phyloP scores from a whole-genome alignment of 2,888 invertebrate genomes.

The Falcaria lacertinaria region DNA sequence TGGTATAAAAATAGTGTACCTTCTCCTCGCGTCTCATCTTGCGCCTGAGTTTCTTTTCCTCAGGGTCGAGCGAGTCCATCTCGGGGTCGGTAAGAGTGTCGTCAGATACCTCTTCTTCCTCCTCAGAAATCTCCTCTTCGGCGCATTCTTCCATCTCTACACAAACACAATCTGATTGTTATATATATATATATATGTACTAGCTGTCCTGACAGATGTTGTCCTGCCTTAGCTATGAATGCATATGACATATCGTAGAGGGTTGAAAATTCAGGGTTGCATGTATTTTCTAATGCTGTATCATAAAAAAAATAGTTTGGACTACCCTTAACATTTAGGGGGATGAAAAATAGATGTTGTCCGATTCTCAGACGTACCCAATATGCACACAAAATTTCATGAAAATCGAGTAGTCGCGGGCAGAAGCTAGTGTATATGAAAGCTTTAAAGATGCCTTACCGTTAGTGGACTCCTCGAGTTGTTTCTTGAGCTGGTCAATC shows the following conservation, averaged over 20 bases:
- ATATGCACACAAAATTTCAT: too few species aligned
- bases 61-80: conserved; percentile 70
- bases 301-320: too few species aligned
- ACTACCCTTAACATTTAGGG: too few species aligned
- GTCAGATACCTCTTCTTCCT: conserved; percentile 50
- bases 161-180: neutral
- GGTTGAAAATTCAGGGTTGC: too few species aligned
- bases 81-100: conserved; percentile 78
- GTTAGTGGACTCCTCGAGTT: conserved; percentile 86
- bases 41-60: conserved; percentile 73
- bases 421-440: neutral
- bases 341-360: too few species aligned
- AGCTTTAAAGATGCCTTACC: conserved; percentile 32
- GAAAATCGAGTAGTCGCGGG: neutral
- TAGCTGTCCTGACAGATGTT: too few species aligned
- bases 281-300: too few species aligned
- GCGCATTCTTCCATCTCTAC: conserved; percentile 43
- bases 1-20: too few species aligned
- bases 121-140: conserved; percentile 59
- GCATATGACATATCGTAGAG: too few species aligned
- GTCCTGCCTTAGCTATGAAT: too few species aligned
- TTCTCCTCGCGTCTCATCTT: conserved; percentile 70
- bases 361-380: too few species aligned
- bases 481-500: conserved; percentile 93
- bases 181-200: too few species aligned